These are phyloP conservation scores for Drosophila paranaensis DNA, from an alignment of 2,888 invertebrate species.

Conservation along the genomic window DNA sequence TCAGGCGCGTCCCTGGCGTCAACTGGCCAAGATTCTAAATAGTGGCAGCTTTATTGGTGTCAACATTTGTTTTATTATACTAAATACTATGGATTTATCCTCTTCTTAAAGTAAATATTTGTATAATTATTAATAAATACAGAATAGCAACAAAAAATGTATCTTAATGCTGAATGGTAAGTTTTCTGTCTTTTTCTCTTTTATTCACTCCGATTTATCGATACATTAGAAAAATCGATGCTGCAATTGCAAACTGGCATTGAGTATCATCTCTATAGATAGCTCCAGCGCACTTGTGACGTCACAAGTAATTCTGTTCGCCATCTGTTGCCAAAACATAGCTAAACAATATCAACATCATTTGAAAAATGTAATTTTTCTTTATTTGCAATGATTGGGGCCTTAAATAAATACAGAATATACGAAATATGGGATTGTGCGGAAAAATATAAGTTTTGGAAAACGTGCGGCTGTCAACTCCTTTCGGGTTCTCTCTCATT, in stretches of 20 bases:
- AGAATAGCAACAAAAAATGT: too few species aligned
- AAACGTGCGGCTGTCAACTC: constrained; percentile 58
- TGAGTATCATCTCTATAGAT: background rate
- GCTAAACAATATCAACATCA: background rate
- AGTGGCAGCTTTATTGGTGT: constrained; percentile 68
- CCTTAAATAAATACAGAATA: constrained; percentile 75
- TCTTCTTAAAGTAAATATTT: background rate
- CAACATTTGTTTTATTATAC: constrained; percentile 55
- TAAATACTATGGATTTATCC: constrained; percentile 39
- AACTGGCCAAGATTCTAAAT: constrained; percentile 79
- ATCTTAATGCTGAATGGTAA: too few species aligned
- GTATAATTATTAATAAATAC: background rate
- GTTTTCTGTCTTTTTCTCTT: too few species aligned
- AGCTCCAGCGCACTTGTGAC: background rate
- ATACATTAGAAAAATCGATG: too few species aligned
- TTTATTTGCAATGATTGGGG: constrained; percentile 67
- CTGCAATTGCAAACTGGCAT: too few species aligned
- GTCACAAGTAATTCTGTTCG: background rate
- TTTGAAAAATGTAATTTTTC: constrained; percentile 75
- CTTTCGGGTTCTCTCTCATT: constrained; percentile 2
- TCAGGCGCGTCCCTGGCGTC: constrained; percentile 81
- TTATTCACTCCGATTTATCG: too few species aligned
- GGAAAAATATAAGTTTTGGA: constrained; percentile 41
- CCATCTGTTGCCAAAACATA: background rate
- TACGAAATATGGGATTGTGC: constrained; percentile 38